Evolutionary conservation across 2,888 invertebrate species (phyloP), one percentile per base, ranked within the genome.

Genomic region (Lithophane leautieri): DNA sequence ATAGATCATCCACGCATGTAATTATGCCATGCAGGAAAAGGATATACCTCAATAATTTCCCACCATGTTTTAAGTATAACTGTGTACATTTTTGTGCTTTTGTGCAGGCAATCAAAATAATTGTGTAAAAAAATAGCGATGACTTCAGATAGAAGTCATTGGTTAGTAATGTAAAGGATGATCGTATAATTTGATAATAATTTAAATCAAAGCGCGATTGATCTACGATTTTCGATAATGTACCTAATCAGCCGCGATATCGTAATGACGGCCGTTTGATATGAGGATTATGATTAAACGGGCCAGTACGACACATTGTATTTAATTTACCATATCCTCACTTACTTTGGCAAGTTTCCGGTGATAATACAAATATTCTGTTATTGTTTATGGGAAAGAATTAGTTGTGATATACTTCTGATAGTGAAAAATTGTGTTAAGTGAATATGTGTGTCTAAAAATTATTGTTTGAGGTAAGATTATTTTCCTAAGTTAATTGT

Each of bases 121-220:
- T 61, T 61, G 66, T 71, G 61, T 67, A 58, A 61, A 50, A 70
- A 73, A 44, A 58, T 47, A 80, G 44, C 9, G 34, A 75, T 75
- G 75, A 79, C 63, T 58, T 65, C 62, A 54, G n/a, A 54, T 63
- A 61, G 25, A 54, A 73, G 44, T 87, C 81, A 86, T 81, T 74
- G 47, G 52, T 77, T 76, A 87, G 70, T 78, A 81, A 88, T 81
- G 71, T 78, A 62, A 69, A 75, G 40, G 56, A 78, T 75, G 82
- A 83, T 78, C 81, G 74, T 62, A 67, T 69, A 67, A 73, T 58
- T 66, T 76, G 77, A 88, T 90, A 87, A 83, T 66, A 75, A 76
- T 67, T 81, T 56, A 91, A 92, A 92, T 91, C 91, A 92, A 86
- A 88, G 87, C 87, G 88, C 86, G 84, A 89, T 89, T 86, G 87